Evolutionary conservation across 2,113 vertebrate genomes (phyloP), one percentile per base, ranked within the genome.

Genomic region (Ceyx melanurus): DNA sequence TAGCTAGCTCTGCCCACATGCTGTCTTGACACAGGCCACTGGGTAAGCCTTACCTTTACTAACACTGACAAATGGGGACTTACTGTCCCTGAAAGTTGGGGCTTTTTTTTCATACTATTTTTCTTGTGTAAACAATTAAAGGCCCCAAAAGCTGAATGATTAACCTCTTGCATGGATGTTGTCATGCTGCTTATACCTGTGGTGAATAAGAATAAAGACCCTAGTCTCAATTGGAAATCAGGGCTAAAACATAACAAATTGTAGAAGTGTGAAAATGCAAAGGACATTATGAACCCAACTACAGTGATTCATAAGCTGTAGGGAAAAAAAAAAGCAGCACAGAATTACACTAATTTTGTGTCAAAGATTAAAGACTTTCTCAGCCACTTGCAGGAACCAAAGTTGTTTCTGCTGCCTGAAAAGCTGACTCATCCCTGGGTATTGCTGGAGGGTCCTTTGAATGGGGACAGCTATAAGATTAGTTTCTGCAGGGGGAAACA

Each of bases 321-420:
- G 26, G 40, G 37, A 77, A 74, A 94, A 79, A 58, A 12, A 72
- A 66, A 11, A 37, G 10, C 9, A 37, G 37, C 37, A 37, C 81
- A 84, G 82, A 87, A 48, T 72, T 83, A 50, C 72, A 31, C 46
- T 68, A 6, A 51, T 57, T 83, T 74, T 45, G 16, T 74, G 35
- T 46, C 28, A 67, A 78, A 88, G 40, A 72, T 82, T 81, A 90
- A 57, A 89, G 64, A 85, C 46, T 77, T 90, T 50, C 80, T 83
- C 75, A 94, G 79, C 77, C 81, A 65, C 83, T 86, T 86, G 56
- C 60, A 78, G 75, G 91, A 62, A 73, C 33, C 43, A 51, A 50
- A 89, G 60, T 25, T 80, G 62, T 86, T 93, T 93, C 85, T 58
- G 26, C 17, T 81, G 80, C 83, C 90, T 93, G 93, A 91, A 96